phyloP scores from a whole-genome alignment of 2,797 vertebrate genomes.

The Takifugu rubripes region DNA sequence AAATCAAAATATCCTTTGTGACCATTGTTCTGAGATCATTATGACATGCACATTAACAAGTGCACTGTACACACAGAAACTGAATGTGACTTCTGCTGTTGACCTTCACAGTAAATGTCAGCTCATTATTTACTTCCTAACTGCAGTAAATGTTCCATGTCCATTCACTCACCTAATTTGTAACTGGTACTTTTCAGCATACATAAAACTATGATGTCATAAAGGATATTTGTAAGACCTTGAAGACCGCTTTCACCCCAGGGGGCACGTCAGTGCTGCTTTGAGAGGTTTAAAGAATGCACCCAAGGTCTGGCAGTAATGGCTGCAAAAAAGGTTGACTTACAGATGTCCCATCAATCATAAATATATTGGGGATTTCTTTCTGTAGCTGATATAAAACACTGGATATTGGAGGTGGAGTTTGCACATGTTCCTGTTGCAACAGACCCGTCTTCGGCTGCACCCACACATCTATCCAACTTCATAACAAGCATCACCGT shows the following conservation, averaged over 20 bases:
- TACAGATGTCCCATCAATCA: background rate
- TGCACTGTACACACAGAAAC: background rate
- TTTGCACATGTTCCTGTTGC: constrained; percentile 3
- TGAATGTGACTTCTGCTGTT: no score
- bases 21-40: background rate
- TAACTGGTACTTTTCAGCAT: background rate
- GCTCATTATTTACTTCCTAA: no score
- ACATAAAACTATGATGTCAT: constrained; percentile 13
- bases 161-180: background rate
- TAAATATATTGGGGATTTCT: background rate
- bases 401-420: background rate
- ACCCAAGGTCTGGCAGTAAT: background rate
- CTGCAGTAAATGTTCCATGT: background rate
- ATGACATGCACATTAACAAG: background rate
- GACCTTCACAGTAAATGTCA: no score
- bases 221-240: background rate
- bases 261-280: constrained; percentile 4
- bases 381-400: no score
- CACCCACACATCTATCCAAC: constrained; percentile 8
- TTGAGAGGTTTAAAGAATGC: background rate
- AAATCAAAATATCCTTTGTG: no score
- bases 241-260: background rate
- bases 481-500: constrained; percentile 15
- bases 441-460: constrained; percentile 2
- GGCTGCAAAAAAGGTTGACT: background rate